Base-by-base conservation (phyloP, 2,888 invertebrate genomes). In the Macrostomum cliftonense region DNA sequence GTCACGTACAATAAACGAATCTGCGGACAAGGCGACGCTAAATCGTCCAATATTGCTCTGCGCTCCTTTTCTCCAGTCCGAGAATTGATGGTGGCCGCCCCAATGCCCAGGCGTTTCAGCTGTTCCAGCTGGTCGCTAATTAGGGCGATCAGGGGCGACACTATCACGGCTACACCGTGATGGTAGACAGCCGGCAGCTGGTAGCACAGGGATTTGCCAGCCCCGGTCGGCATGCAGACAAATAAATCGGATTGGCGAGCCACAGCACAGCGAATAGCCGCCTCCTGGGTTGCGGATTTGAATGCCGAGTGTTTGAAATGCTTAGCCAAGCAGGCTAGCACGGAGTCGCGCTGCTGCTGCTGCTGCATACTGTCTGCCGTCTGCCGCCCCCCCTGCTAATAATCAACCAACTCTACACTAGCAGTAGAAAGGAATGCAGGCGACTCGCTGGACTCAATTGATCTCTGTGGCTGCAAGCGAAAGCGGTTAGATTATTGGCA, bases 211-310 rank as follows among this genome's bases (percentile, higher is more conserved):
- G 93, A 95, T 73, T 97, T 97, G 39, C 97, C 97, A 38, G 73
- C 71, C 37, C 97, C 97, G 5, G 97, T 99, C 1, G 97, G 97
- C 89, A 97, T 91, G 55, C 86, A 89, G 12, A 97, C 80, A 66
- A 83, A 88, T 1, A 91, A 83, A 79, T 97, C 95, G 60, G 79
- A 76, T 58, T 80, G 57, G 4, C 70, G 4, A 9, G 28, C 28
- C 4, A 28, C 28, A 28, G 28, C 28, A 9, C 28, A 28, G 4
- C 28, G 28, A 28, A 28, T 9, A 4, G 28, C 28, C 4, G 28
- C 28, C 28, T 28, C 28, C 9, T 28, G 28, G 9, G 28, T 28
- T 4, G 4, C 28, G 28, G 28, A 28, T 28, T 28, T 28, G 28
- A 28, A 28, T 28, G 4, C 28, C 28, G 28, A 4, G 9, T 28